phyloP scores from a whole-genome alignment of 2,113 vertebrate genomes.

The human region GRCh38 chr4:180911501-180912000 shows the following conservation, averaged over 20 bases:
- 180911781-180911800: accelerated
- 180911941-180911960: background rate
- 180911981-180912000: background rate
- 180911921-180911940: background rate
- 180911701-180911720: background rate
- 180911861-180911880: background rate
- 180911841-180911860: background rate
- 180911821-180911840: background rate
- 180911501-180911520: background rate
- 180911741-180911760: background rate
- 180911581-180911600: background rate
- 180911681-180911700: background rate
- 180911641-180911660: background rate
- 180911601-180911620: background rate
- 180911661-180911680: background rate
- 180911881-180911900: background rate
- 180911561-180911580: background rate
- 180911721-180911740: background rate
- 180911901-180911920: background rate
- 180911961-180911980: background rate
- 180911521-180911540: background rate
- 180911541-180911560: background rate
- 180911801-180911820: background rate
- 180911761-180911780: background rate
- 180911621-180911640: background rate